phyloP scores from a whole-genome alignment of 2,113 vertebrate species.

The Pungitius pungitius region DNA sequence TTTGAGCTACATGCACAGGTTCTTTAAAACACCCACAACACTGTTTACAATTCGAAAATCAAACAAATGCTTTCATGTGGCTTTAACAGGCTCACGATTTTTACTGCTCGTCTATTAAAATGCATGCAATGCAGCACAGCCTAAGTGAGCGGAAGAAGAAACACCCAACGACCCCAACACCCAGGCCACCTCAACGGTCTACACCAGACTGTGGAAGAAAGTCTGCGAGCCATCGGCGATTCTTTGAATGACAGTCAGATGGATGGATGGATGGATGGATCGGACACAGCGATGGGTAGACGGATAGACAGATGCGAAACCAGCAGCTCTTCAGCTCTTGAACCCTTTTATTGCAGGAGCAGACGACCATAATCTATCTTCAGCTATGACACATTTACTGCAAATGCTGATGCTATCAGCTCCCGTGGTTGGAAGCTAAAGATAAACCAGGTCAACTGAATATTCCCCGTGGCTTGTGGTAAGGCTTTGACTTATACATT shows the following conservation, averaged over 20 bases:
- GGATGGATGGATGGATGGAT: slow-evolving; percentile 24
- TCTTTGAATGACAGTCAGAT: slow-evolving; percentile 1
- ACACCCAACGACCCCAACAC: not conserved
- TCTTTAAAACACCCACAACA: not conserved
- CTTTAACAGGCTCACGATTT: not conserved
- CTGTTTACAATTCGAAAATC: not conserved
- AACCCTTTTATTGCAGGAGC: slow-evolving; percentile 32
- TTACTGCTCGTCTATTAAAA: not conserved
- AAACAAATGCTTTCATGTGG: not conserved
- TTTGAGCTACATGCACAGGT: not conserved
- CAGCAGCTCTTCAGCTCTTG: slow-evolving; percentile 14
- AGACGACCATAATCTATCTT: slow-evolving; percentile 32
- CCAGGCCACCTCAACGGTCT: not conserved
- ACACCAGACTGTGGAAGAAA: too few relatives aligned
- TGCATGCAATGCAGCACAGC: not conserved
- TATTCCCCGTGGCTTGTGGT: slow-evolving; percentile 66
- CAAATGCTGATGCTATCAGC: slow-evolving; percentile 54
- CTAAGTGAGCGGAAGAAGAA: not conserved
- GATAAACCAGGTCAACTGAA: slow-evolving; percentile 80
- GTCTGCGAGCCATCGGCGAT: not conserved
- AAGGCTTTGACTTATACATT: slow-evolving; percentile 65
- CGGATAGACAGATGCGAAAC: slow-evolving; percentile 4
- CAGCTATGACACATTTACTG: slow-evolving; percentile 65
- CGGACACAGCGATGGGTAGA: slow-evolving; percentile 8
- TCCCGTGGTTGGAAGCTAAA: slow-evolving; percentile 61